Percentiles rank a stretch among this genome's conserved stretches.
These are phyloP conservation scores for Montipora capitata DNA, from an alignment of 92 coral and sea anemone species.

Conservation along the genomic window DNA sequence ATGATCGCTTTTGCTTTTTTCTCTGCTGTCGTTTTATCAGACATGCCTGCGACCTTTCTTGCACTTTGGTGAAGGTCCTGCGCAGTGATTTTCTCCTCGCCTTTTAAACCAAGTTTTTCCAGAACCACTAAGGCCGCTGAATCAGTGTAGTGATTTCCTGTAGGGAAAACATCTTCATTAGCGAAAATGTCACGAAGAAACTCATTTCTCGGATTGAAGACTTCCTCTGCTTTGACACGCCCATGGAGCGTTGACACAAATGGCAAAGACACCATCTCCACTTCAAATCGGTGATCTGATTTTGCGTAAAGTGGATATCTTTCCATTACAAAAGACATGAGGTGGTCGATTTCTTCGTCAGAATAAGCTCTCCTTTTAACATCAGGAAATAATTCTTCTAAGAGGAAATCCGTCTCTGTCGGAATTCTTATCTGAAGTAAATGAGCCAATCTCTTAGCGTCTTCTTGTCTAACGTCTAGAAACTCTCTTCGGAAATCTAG, in stretches of 20 bases:
- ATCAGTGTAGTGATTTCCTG: slow-evolving; percentile 31
- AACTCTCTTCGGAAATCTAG: slow-evolving; percentile 39
- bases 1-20: slow-evolving; percentile 57
- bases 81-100: slow-evolving; percentile 42
- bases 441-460: slow-evolving; percentile 64
- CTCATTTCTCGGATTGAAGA: slow-evolving; percentile 74
- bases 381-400: slow-evolving; percentile 63
- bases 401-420: slow-evolving; percentile 33
- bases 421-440: slow-evolving; percentile 41
- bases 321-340: slow-evolving; percentile 59
- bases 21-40: slow-evolving; percentile 32
- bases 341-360: slow-evolving; percentile 63
- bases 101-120: slow-evolving; percentile 59
- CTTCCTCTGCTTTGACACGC: slow-evolving; percentile 60
- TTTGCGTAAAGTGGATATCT: slow-evolving; percentile 42
- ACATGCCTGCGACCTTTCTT: slow-evolving; percentile 12
- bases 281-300: slow-evolving; percentile 14
- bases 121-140: slow-evolving; percentile 40
- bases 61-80: slow-evolving; percentile 47
- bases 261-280: slow-evolving; percentile 50
- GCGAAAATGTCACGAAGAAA: slow-evolving; percentile 42
- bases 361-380: slow-evolving; percentile 43
- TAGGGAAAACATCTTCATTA: slow-evolving; percentile 77
- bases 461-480: slow-evolving; percentile 59
- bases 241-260: slow-evolving; percentile 60